Conservation (phyloP, 2,113 vertebrate species). For the Tachycineta bicolor region DNA sequence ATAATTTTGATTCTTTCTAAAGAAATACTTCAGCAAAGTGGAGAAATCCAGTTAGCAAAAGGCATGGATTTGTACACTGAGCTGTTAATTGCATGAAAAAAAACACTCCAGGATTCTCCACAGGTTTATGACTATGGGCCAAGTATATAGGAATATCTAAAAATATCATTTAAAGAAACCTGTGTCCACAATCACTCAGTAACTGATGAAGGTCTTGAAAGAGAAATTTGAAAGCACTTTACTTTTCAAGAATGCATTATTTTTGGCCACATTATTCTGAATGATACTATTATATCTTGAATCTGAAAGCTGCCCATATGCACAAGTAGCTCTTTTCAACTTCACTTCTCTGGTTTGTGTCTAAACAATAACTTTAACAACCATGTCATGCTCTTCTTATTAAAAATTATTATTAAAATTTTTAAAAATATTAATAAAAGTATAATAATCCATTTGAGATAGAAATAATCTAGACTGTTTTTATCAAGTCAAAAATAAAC, state of each 20-base stretch:
- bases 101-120: neutral
- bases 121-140: neutral
- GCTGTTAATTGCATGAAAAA: neutral
- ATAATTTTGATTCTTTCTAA: neutral
- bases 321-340: neutral
- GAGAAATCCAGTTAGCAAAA: neutral
- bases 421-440: neutral
- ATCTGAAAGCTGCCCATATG: neutral
- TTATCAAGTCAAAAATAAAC: neutral
- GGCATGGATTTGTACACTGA: neutral
- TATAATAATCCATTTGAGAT: neutral
- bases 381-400: rapidly evolving
- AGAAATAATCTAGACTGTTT: neutral
- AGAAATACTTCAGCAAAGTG: neutral
- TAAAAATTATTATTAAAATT: neutral
- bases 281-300: neutral
- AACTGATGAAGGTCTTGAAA: neutral
- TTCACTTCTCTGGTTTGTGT: neutral
- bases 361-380: neutral
- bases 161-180: neutral
- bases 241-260: neutral
- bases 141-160: rapidly evolving
- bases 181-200: neutral
- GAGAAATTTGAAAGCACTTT: neutral
- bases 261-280: neutral